A percentile compares a stretch with the other conserved stretches of the same genome.
These are phyloP conservation scores for Miichthys miiuy DNA, from an alignment of 2,797 vertebrate genomes.

Conservation along the genomic window DNA sequence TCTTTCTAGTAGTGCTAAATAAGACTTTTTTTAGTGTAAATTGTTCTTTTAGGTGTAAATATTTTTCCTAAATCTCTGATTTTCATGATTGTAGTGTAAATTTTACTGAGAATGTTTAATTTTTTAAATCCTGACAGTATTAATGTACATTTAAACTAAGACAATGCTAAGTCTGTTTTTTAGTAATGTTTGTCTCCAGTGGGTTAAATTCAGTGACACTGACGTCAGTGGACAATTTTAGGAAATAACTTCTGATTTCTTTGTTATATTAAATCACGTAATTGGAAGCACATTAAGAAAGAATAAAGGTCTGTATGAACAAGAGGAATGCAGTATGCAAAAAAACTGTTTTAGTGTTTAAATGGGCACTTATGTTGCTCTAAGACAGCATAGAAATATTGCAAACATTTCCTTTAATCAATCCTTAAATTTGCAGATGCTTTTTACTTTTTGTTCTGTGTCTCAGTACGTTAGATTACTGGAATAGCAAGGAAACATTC, in stretches of 20 bases:
- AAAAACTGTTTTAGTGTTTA: background rate
- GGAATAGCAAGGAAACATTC: background rate
- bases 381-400: too few relatives aligned
- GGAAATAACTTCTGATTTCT: background rate
- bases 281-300: background rate
- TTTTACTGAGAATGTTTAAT: background rate
- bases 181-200: background rate
- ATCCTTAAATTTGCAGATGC: too few relatives aligned
- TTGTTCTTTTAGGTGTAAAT: constrained; percentile 7
- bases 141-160: constrained; percentile 6
- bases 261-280: too few relatives aligned
- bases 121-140: constrained; percentile 16
- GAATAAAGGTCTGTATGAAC: background rate
- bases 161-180: background rate
- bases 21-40: background rate
- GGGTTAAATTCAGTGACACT: background rate
- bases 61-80: constrained; percentile 8
- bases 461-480: background rate
- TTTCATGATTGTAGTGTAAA: background rate
- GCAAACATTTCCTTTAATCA: background rate
- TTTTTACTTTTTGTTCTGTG: background rate
- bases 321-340: background rate
- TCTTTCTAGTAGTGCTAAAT: background rate
- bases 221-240: background rate
- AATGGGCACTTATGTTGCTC: too few relatives aligned